Conservation (phyloP, 2,888 invertebrate genomes). For the Clivina fossor region DNA sequence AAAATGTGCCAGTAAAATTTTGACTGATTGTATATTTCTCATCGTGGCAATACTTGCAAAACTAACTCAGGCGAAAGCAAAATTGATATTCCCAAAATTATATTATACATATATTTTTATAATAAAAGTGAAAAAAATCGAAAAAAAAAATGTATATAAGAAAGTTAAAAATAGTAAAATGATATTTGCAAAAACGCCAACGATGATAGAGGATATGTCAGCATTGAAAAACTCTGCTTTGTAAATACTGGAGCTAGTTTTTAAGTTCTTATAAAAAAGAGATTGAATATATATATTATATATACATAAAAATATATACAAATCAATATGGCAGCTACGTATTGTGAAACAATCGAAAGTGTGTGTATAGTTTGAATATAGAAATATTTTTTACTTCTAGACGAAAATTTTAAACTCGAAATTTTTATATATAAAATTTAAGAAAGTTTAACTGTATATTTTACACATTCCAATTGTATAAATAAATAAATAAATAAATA, state of each 20-base stretch:
- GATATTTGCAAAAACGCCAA: slow-evolving; percentile 13
- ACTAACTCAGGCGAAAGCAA: slow-evolving; percentile 42
- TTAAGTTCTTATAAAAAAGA: slow-evolving; percentile 26
- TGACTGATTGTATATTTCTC: slow-evolving; percentile 31
- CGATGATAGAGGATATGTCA: slow-evolving; percentile 31
- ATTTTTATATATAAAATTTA: neutral
- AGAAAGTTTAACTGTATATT: slow-evolving; percentile 12
- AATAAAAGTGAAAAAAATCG: slow-evolving; percentile 23
- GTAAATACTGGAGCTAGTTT: slow-evolving; percentile 30
- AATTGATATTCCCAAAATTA: slow-evolving; percentile 37
- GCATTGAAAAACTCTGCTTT: slow-evolving; percentile 30
- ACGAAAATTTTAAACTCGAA: neutral
- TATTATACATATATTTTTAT: slow-evolving; percentile 27
- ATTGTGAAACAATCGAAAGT: slow-evolving; percentile 23
- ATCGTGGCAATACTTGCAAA: slow-evolving; percentile 41
- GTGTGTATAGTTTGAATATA: neutral
- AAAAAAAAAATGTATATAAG: slow-evolving; percentile 19
- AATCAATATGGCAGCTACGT: slow-evolving; percentile 15
- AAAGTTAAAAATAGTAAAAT: slow-evolving; percentile 7
- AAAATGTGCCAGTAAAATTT: slow-evolving; percentile 29
- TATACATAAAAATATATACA: neutral
- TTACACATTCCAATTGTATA: slow-evolving; percentile 12
- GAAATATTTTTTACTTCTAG: neutral
- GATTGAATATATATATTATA: too few species aligned
- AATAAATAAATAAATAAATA: neutral